Evolutionary conservation across 1,140 invertebrate genomes (phyloP), one percentile per base, ranked within the genome.

Genomic region (Ceratitis capitata): DNA sequence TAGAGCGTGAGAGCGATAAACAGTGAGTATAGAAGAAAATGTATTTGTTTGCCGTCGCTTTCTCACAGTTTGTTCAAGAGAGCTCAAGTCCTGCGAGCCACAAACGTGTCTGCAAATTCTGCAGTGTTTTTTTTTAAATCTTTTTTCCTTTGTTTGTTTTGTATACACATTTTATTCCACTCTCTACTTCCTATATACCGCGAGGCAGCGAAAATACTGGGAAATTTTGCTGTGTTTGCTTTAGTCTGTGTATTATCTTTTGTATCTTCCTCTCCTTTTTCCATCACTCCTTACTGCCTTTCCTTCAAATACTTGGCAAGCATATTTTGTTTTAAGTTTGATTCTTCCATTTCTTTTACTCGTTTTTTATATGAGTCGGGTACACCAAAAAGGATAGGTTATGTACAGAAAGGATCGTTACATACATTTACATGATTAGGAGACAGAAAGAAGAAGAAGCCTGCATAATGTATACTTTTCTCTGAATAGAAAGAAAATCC

Each of bases 371-470:
- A 3, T 78, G 19, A 26, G 39, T n/a, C 23, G 39, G 32, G n/a
- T 45, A 78, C 32, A 35, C 39, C 5, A 32, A 69, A 78, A 78
- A n/a, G 69, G 35, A 78, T 78, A 78, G 69, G 69, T 78, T 78
- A 78, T 78, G 69, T 74, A 78, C 19, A 14, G 69, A 42, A 23
- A n/a, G n/a, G n/a, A 45, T 35, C 35, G 14, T 7, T 58, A 26
- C 35, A 64, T 64, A 35, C 4, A 35, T 16, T 14, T 16, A 35
- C 19, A 32, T 10, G 0, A 49, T 49, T 53, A 19, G n/a, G n/a
- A n/a, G n/a, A n/a, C n/a, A n/a, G n/a, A n/a, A n/a, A n/a, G n/a
- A n/a, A n/a, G n/a, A n/a, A n/a, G n/a, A n/a, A n/a, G n/a, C n/a
- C n/a, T n/a, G n/a, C n/a, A n/a, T n/a, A n/a, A n/a, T n/a, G n/a